Evolutionary conservation across 2,888 invertebrate genomes (phyloP), one percentile per base, ranked within the genome.

Genomic region (Therioaphis trifolii): DNA sequence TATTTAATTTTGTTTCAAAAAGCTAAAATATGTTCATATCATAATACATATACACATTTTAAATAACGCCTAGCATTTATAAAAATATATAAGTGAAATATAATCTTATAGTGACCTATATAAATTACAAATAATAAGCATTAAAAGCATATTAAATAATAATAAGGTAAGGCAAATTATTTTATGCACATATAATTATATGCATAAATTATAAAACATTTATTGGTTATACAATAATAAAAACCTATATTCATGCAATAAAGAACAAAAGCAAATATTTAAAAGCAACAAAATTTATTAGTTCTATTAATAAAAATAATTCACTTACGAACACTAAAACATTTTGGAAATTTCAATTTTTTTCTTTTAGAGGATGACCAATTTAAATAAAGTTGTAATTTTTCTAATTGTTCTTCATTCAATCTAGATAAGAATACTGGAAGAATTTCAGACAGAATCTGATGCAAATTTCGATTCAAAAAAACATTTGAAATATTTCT

Each of bases 351-450:
- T 35, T 63, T 82, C 18, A 63, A 63, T 52, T 63, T 74, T 74
- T 63, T 82, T 82, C 52, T 82, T 24, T 52, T n/a, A 27, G 61
- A 74, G 24, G 58, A 82, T 4, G 40, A 82, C 82, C 82, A 82
- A 11, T 74, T 66, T 74, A 82, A 74, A 40, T 82, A 66, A 11
- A 74, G 7, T 49, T n/a, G 35, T 63, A 82, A 63, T 74, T 71
- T 74, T 74, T 82, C 74, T 14, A 35, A 46, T 74, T 82, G 43
- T 40, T 21, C 14, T 40, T 74, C 35, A 74, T 82, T 66, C 7
- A 82, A 74, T 40, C 4, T 82, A 63, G 55, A 24, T 63, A 82
- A 63, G 24, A 52, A 82, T 27, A 24, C 24, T 63, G 49, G 24
- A 52, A 82, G 24, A 14, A 15, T 66, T 52, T 82, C 24, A 0